Base-by-base conservation (phyloP, 1,140 invertebrate species). In the Sesamia nonagrioides region DNA sequence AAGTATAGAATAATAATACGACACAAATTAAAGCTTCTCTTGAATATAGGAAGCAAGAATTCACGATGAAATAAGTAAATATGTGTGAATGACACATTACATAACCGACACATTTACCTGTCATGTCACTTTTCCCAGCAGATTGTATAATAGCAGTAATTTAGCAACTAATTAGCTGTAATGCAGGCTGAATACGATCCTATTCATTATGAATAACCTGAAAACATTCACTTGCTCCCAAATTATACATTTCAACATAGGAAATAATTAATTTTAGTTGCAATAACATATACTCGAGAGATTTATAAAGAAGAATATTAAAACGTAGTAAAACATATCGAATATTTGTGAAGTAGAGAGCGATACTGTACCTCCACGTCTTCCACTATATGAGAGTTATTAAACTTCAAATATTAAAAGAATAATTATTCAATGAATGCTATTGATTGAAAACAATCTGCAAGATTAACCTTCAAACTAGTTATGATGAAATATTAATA, bases 221-320 rank as follows among this genome's bases (percentile, higher is more conserved):
- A 48, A 61, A 75, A 45, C 72, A 58, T 73, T 73, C 52, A 73
- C 71, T 35, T 18, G 40, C 27, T 35, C 3, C 13, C 45, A 58
- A 27, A 73, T 73, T 40, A 48, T 61, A 61, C 58, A 74, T 75
- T 75, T 75, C 72, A 6, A 60, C 56, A 75, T 45, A 45, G 72
- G 72, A 75, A 75, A 75, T 17, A 61, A 75, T 75, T 75, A 75
- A 58, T 73, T 73, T 58, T 21, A 58, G 52, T 48, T 37, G 18
- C 0, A 37, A 21, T 6, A 21, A 21, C 40, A 40, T 52, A 72
- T n/a, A 73, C 17, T 7, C 7, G 4, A 33, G 9, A 2, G 17
- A 13, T 40, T 73, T 35, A 37, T 11, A 5, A 58, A 42, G 3
- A 56, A 11, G 13, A 17, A 18, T 7, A 6, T n/a, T 15, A 33